Evolutionary conservation across 2,888 invertebrate genomes (phyloP).

Genomic region (Noctua janthina): DNA sequence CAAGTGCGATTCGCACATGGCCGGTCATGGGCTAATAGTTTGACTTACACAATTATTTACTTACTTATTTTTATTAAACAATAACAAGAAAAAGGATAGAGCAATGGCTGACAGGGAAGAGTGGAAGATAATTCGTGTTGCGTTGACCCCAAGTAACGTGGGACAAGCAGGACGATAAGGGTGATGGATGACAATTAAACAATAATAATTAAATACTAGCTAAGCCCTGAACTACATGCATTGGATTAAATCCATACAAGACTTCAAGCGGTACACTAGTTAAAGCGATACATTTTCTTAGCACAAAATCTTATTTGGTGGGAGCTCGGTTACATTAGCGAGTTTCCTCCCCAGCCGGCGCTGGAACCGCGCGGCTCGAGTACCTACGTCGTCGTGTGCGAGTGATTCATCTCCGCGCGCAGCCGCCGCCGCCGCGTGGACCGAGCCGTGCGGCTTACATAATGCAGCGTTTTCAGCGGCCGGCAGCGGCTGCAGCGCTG

Average conservation of each 20-base stretch:
- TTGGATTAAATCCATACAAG: neutral
- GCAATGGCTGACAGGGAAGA: too few relatives aligned
- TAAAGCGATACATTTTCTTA: conserved; percentile 17
- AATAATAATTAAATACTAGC: neutral
- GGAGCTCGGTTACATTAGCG: conserved; percentile 42
- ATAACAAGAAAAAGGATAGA: neutral
- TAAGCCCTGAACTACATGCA: neutral
- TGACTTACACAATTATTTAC: too few relatives aligned
- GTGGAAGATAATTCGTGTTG: neutral
- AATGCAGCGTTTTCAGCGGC: conserved; percentile 25
- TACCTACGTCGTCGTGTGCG: conserved; percentile 33
- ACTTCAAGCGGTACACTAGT: neutral
- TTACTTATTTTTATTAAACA: neutral
- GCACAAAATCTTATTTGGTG: conserved; percentile 33
- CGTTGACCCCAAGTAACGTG: too few relatives aligned
- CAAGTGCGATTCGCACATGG: too few relatives aligned
- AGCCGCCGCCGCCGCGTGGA: neutral
- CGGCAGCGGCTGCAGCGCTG: conserved; percentile 10
- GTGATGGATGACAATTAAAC: neutral
- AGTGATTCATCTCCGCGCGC: conserved; percentile 50
- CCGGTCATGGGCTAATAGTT: too few relatives aligned
- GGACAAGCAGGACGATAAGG: neutral
- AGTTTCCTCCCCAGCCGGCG: conserved; percentile 31
- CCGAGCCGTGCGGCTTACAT: conserved; percentile 44
- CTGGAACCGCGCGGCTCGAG: conserved; percentile 23